Evolutionary conservation across 2,888 invertebrate genomes (phyloP), one percentile per base, ranked within the genome.

Genomic region (Hyalella azteca): DNA sequence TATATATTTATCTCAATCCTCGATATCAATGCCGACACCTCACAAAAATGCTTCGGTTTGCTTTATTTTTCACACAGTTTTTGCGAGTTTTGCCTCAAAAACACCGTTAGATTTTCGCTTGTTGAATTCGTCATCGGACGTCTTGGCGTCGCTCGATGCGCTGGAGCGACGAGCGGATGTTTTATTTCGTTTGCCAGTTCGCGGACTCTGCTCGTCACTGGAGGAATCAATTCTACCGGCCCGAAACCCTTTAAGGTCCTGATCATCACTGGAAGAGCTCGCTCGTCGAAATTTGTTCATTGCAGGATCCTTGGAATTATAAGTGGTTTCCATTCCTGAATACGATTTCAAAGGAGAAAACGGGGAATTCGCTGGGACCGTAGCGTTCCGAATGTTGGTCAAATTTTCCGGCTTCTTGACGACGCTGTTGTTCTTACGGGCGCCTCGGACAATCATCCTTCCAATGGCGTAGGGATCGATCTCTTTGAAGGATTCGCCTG

Each of bases 361-460:
- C 9, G 75, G 75, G 26, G 75, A 75, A 29, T 75, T 32, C 5
- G 11, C 29, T 41, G 75, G 75, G n/a, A 75, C 75, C 4, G 75
- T 41, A 32, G 75, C 75, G 29, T 75, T 75, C 7, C 40, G 41
- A 29, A 75, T 75, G 36, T 41, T 41, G 5, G 75, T 75, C 26
- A 45, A 29, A 29, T 75, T 75, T 75, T 75, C 75, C 1, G 75
- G 75, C 45, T 45, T 75, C 45, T 75, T 75, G 13, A 75, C 75
- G 3, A 45, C 45, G n/a, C 75, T 75, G 75, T 5, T 15, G 26
- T 45, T 75, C 36, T 75, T 75, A 7, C 75, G 40, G 29, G 75
- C 22, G n/a, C 75, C 75, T 45, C 75, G 40, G 29, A 75, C 75
- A 22, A 75, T 75, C 75, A 75, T 75, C 5, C 75, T 29, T n/a